These are phyloP conservation scores for Gymnarchus niloticus DNA, from an alignment of 2,113 vertebrate species.

Conservation along the genomic window DNA sequence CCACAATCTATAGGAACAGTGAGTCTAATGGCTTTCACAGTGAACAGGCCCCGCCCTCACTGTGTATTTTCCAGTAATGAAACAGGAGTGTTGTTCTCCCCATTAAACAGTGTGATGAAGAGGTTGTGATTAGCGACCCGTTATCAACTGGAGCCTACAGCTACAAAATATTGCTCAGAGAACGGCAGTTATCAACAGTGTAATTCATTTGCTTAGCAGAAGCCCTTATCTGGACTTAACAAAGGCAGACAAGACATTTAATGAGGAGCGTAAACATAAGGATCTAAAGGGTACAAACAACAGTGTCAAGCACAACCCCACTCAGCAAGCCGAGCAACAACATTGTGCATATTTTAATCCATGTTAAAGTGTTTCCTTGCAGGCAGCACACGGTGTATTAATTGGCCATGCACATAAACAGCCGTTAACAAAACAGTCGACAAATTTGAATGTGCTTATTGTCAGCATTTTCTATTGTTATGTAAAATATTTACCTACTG, in stretches of 20 bases:
- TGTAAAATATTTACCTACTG: not conserved
- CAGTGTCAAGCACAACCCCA: not conserved
- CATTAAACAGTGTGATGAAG: not conserved
- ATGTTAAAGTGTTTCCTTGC: not conserved
- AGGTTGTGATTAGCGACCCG: slow-evolving; percentile 4
- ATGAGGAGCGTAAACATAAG: not conserved
- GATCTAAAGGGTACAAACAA: not conserved
- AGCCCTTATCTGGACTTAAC: not conserved
- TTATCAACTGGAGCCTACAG: not conserved
- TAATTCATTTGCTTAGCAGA: not conserved
- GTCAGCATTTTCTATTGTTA: not conserved
- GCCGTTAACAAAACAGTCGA: not conserved
- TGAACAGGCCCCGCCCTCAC: not conserved
- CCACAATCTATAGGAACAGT: not conserved
- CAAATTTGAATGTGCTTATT: not conserved
- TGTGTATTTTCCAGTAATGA: not conserved
- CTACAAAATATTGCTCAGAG: not conserved
- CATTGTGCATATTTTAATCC: not conserved
- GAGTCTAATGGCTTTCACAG: not conserved
- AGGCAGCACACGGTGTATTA: not conserved
- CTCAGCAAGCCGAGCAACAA: not conserved
- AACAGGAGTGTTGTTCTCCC: slow-evolving; percentile 6
- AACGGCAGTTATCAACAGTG: not conserved
- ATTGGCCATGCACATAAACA: not conserved
- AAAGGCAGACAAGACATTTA: not conserved